These are phyloP conservation scores for Argyresthia albistria DNA, from an alignment of 2,888 invertebrate species.

Conservation along the genomic window DNA sequence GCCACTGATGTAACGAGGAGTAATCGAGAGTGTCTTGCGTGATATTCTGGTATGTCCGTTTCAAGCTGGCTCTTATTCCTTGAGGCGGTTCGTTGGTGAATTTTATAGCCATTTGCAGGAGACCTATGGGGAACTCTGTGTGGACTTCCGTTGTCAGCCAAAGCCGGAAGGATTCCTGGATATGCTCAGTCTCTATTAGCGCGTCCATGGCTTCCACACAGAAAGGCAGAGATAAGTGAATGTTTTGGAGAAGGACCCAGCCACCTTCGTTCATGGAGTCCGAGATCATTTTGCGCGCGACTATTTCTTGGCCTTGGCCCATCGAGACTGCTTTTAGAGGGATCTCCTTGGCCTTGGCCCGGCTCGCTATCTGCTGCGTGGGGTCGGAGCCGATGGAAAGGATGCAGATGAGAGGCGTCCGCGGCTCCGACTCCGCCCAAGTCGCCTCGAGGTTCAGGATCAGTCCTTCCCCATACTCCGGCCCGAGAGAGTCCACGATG, in stretches of 20 bases:
- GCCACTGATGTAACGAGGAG: slow-evolving; percentile 93
- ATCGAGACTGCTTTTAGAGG: slow-evolving; percentile 90
- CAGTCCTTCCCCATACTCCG: slow-evolving; percentile 91
- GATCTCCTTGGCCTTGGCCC: slow-evolving; percentile 90
- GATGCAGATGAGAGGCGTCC: slow-evolving; percentile 92
- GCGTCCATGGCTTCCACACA: slow-evolving; percentile 94
- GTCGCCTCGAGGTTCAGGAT: slow-evolving; percentile 93
- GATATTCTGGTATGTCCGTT: slow-evolving; percentile 91
- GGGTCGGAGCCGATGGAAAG: slow-evolving; percentile 97
- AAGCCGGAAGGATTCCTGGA: slow-evolving; percentile 87
- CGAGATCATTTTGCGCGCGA: slow-evolving; percentile 86
- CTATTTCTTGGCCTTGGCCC: slow-evolving; percentile 96
- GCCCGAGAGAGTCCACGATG: slow-evolving; percentile 89
- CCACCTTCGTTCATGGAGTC: slow-evolving; percentile 87
- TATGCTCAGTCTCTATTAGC: slow-evolving; percentile 85
- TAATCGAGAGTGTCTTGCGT: slow-evolving; percentile 95
- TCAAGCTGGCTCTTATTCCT: slow-evolving; percentile 89
- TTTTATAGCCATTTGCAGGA: slow-evolving; percentile 93
- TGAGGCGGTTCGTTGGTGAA: slow-evolving; percentile 98
- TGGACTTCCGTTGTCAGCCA: slow-evolving; percentile 98
- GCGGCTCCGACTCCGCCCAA: slow-evolving; percentile 90
- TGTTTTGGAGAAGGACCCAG: slow-evolving; percentile 96
- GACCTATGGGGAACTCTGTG: slow-evolving; percentile 91
- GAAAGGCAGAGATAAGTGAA: slow-evolving; percentile 95
- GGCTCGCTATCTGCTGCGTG: slow-evolving; percentile 89